Base-by-base conservation (phyloP, 2,888 invertebrate genomes). In the Bhutanitis thaidina region DNA sequence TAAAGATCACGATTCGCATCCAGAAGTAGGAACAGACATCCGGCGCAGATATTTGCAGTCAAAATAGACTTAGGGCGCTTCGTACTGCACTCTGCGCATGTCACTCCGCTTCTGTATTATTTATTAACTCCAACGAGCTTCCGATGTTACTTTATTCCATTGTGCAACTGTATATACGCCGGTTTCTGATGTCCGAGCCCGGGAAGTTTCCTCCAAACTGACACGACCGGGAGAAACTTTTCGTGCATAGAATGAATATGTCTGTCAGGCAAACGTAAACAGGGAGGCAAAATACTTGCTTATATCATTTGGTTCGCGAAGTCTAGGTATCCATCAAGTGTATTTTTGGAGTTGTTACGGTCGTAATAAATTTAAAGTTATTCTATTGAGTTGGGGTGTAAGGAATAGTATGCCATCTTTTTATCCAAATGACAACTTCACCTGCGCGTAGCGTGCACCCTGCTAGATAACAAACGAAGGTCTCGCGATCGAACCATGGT, bases 101-200 rank as follows among this genome's bases (percentile, higher is more conserved):
- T 85, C 88, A 83, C 76, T 84, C 79, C 65, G 63, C 71, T 77
- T 74, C 80, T 79, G 77, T 87, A 87, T 87, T 88, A 89, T 88
- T 88, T 88, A 89, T 87, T 87, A 88, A 88, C 84, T 82, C 80
- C 84, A 87, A 88, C 88, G 77, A 87, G 87, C 83, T 81, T 88
- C 85, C 86, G 85, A 88, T 86, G 86, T 83, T 85, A 83, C 86
- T 86, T 83, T 86, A 88, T 88, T 82, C 85, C 77, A 88, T 88
- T 88, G 88, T 86, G 80, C 71, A 79, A 79, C 81, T 80, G 79
- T 77, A 82, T 76, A 78, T 67, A 62, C 71, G 67, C 69, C 74
- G 74, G 77, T 71, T 78, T 69, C 80, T 80, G 81, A 84, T 84
- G 87, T 86, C 85, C 84, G 78, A 81, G 77, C 67, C 68, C 62